Conservation (phyloP, 1,140 invertebrate species). For the Trinorchestia longiramus region DNA sequence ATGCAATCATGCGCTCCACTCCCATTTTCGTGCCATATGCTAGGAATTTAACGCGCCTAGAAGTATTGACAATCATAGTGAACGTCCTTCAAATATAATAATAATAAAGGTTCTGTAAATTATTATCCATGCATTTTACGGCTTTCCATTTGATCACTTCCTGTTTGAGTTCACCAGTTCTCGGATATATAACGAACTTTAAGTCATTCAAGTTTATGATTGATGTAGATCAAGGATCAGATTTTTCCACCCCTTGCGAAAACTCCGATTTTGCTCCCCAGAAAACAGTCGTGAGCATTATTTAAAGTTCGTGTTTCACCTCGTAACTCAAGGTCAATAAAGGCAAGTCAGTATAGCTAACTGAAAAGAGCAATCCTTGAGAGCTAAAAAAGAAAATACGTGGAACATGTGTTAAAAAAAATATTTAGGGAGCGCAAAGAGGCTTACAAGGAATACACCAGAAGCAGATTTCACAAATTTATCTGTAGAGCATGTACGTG, state of each 20-base stretch:
- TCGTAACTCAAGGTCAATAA: background rate
- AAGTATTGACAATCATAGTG: background rate
- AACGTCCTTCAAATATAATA: background rate
- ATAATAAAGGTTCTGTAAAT: background rate
- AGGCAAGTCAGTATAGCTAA: background rate
- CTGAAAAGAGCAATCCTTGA: background rate
- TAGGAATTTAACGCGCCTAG: background rate
- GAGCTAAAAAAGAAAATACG: background rate
- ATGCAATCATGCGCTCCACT: conserved; percentile 21
- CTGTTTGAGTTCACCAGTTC: background rate
- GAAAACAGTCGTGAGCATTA: background rate
- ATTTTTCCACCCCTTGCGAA: background rate
- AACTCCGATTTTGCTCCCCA: background rate
- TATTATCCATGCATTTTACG: background rate
- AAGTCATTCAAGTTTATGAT: background rate
- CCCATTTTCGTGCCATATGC: background rate
- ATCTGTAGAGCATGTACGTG: too few species aligned
- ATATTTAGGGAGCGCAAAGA: too few species aligned
- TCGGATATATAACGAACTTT: too few species aligned
- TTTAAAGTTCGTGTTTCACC: background rate
- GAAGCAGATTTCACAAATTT: too few species aligned
- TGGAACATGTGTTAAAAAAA: background rate
- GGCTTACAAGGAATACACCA: too few species aligned
- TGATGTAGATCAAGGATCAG: background rate
- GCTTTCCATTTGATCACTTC: background rate